Evolutionary conservation across 2,113 vertebrate genomes (phyloP), one percentile per base, ranked within the genome.

Genomic region (Benitochromis conjunctus): DNA sequence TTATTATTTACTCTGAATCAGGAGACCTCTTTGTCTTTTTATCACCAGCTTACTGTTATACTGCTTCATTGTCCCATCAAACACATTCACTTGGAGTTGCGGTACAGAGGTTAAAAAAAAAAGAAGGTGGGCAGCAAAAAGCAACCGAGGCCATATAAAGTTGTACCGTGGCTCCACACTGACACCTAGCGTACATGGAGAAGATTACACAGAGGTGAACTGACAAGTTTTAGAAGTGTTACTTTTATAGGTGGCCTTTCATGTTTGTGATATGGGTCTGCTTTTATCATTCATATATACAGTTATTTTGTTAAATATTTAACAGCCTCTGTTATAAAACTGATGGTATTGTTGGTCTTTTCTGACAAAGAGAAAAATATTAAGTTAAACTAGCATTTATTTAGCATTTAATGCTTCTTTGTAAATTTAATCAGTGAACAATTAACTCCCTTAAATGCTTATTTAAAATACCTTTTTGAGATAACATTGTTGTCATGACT

Each of bases 111-210:
- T 6, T 38, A 89, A 91, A 13, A 19, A 34, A 7, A 1, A 6
- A 19, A 29, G 81, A 89, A 87, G 85, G 79, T 80, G 79, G 31
- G n/a, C 66, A 16, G 18, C 54, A 43, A 12, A 34, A 21, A 53
- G 14, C 53, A 80, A 91, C 87, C 46, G 80, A 85, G 82, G 55
- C 38, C 5, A 4, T 16, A 18, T 18, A 58, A 3, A 2, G 41
- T 31, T 5, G 6, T 46, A 9, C 2, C 8, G 62, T 24, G 85
- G 74, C 31, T 43, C 6, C 41, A 55, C 82, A 84, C 82, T 88
- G 94, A 86, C 94, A 87, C 56, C 93, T 78, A 21, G 81, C 57
- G 94, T 3, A 1, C 24, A 11, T 0, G 11, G 2, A 1, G 4
- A 7, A 80, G 38, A 85, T 10, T 80, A 53, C 82, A 81, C 6